These are phyloP conservation scores for Phyllopteryx taeniolatus DNA, from an alignment of 2,113 vertebrate species.

Conservation along the genomic window DNA sequence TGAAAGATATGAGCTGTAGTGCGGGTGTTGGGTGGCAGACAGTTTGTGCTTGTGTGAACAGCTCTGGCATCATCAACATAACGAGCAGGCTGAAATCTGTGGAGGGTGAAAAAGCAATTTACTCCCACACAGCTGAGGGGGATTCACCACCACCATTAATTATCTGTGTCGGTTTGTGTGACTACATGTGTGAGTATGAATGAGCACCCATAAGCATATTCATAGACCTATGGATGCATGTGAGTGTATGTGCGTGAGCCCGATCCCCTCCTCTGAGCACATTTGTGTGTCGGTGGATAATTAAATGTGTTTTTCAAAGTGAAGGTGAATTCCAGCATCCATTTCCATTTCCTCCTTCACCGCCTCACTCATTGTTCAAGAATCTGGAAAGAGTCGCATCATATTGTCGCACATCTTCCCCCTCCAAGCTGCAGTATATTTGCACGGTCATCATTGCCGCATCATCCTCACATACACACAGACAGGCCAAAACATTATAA, in stretches of 20 bases:
- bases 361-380: slow-evolving; percentile 40
- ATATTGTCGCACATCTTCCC: slow-evolving; percentile 39
- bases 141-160: slow-evolving; percentile 70
- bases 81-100: slow-evolving; percentile 69
- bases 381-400: slow-evolving; percentile 42
- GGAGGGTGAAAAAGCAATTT: slow-evolving; percentile 78
- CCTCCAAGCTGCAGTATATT: slow-evolving; percentile 26
- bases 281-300: slow-evolving; percentile 10
- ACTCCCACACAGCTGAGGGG: slow-evolving; percentile 71
- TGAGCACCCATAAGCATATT: slow-evolving; percentile 7
- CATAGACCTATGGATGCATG: slow-evolving; percentile 4
- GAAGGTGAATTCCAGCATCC: slow-evolving; percentile 52
- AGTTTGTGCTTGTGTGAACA: slow-evolving; percentile 65
- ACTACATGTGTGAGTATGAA: slow-evolving; percentile 13
- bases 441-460: slow-evolving; percentile 30
- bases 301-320: slow-evolving; percentile 16
- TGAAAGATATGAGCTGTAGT: slow-evolving; percentile 25
- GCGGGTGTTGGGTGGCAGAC: slow-evolving; percentile 49
- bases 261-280: not conserved
- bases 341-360: slow-evolving; percentile 44
- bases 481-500: not conserved
- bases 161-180: slow-evolving; percentile 50
- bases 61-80: slow-evolving; percentile 72
- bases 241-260: slow-evolving; percentile 6
- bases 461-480: slow-evolving; percentile 1